phyloP scores from a whole-genome alignment of 2,113 vertebrate species.

The Hypomesus transpacificus region DNA sequence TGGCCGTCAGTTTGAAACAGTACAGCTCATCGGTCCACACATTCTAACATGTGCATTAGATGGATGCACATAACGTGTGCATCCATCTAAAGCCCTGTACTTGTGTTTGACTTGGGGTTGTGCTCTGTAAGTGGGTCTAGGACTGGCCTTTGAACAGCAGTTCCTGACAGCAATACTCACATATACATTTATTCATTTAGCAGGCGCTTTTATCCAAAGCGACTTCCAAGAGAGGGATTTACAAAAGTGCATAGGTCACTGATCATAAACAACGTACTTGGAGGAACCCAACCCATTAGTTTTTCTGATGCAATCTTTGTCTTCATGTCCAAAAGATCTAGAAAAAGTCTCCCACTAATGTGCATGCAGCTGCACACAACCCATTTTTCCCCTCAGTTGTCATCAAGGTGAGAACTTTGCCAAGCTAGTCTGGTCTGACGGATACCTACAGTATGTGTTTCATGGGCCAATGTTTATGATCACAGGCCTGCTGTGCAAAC shows the following conservation, averaged over 20 bases:
- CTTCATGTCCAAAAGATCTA: neutral
- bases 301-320: too few species aligned
- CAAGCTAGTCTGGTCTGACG: conserved; percentile 41
- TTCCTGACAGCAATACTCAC: too few species aligned
- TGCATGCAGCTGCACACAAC: neutral
- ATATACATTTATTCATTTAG: too few species aligned
- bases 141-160: neutral
- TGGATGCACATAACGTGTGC: neutral
- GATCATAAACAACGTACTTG: too few species aligned
- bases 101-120: neutral
- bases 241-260: too few species aligned
- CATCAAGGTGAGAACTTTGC: conserved; percentile 16
- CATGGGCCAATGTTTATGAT: conserved; percentile 48
- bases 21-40: neutral
- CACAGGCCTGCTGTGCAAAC: conserved; percentile 48
- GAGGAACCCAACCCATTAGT: too few species aligned
- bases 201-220: too few species aligned
- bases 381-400: conserved; percentile 12
- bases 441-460: conserved; percentile 37
- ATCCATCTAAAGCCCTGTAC: neutral
- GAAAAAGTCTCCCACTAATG: neutral
- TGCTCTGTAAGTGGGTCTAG: neutral
- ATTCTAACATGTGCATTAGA: neutral
- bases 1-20: conserved; percentile 3
- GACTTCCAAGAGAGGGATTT: too few species aligned